These are phyloP conservation scores for Pocillopora verrucosa DNA, from an alignment of 64 coral and sea anemone genomes.

Conservation along the genomic window DNA sequence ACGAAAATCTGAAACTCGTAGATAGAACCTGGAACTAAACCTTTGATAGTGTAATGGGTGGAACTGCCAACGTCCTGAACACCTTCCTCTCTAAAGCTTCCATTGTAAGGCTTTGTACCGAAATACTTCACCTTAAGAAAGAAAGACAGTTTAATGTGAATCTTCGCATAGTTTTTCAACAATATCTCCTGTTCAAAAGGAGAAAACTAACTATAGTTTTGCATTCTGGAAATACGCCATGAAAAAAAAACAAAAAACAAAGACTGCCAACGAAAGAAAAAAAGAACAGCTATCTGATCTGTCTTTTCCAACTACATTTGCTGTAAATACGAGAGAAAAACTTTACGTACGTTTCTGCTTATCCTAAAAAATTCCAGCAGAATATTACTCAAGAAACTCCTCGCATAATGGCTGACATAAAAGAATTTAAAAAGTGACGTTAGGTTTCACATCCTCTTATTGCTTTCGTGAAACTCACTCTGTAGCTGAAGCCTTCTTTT, in stretches of 20 bases:
- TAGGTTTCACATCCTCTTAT: not conserved
- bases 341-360: too few species aligned
- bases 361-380: too few species aligned
- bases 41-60: not conserved
- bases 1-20: constrained; percentile 11
- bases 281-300: too few species aligned
- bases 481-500: not conserved
- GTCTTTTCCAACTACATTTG: too few species aligned
- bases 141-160: not conserved
- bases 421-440: too few species aligned
- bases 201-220: too few species aligned
- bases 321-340: too few species aligned
- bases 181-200: too few species aligned
- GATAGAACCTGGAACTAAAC: not conserved
- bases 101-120: not conserved
- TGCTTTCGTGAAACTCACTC: not conserved
- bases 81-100: not conserved
- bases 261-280: too few species aligned
- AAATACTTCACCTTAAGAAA: not conserved
- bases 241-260: not conserved
- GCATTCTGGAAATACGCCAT: not conserved
- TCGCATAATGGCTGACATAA: too few species aligned
- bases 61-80: not conserved
- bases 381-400: too few species aligned
- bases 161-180: too few species aligned